Evolutionary conservation across 2,797 vertebrate species (phyloP), one percentile per base, ranked within the genome.

Genomic region (Chiroxiphia lanceolata): DNA sequence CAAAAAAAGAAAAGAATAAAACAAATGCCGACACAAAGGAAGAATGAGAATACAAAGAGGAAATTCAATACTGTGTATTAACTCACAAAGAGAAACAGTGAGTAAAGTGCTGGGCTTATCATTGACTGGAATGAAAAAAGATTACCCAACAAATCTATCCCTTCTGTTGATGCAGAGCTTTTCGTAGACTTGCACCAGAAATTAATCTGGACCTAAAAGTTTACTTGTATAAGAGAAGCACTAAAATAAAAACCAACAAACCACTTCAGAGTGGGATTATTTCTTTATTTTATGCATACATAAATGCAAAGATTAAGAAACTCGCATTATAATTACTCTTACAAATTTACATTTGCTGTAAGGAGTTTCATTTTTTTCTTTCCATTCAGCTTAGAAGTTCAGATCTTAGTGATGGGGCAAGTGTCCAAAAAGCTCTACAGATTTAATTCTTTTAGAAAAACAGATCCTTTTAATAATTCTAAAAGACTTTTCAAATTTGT

Each of bases 11-110:
- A 38, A 23, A 25, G 2, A 26, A 65, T 27, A 76, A 61, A 74
- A 2, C 19, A 80, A 88, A 93, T 40, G 18, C 33, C 45, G 47
- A 38, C 22, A 86, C 63, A 90, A 89, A 57, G n/a, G 15, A 88
- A 69, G 59, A 89, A 72, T 63, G 51, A 78, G 76, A 89, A 79
- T 72, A 84, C n/a, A 72, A 57, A 79, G 50, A 76, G 13, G 36
- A 92, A 92, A 94, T 90, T 38, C 57, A 87, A 75, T 92, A 86
- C 65, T 61, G 13, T 68, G 25, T 78, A 71, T 94, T 92, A 92
- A 64, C 40, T 86, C 61, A 76, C 64, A 90, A 83, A 87, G 23
- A 65, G 61, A 90, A 93, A 50, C 33, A 71, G 53, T 75, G 72
- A 93, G 65, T 77, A 90, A 80, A 88, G 36, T 88, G 22, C 48